Percentiles rank a stretch among this genome's conserved stretches.
These are phyloP conservation scores for Hylaeus volcanicus DNA, from an alignment of 1,140 invertebrate species.

Conservation along the genomic window DNA sequence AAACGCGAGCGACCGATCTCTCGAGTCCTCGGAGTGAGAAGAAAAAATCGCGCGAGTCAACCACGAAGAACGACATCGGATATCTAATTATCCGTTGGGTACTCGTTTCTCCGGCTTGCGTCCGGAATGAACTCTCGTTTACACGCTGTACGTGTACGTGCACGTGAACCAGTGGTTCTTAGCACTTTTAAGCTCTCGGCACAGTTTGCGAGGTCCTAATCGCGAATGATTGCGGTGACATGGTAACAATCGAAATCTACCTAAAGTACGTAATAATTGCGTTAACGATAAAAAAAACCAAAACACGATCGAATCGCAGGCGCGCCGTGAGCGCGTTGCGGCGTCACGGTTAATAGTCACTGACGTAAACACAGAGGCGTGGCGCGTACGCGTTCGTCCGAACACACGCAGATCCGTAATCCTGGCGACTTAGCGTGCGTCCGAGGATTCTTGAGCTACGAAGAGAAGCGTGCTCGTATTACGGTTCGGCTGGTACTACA, in stretches of 20 bases:
- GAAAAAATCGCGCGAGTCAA: conserved; percentile 37
- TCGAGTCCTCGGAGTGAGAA: conserved; percentile 31
- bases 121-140: conserved; percentile 42
- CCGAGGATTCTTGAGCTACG: conserved; percentile 22
- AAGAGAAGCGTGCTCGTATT: conserved; percentile 60
- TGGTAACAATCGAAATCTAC: too few species aligned
- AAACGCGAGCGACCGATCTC: background rate
- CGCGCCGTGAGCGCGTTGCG: too few species aligned
- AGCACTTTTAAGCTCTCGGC: too few species aligned
- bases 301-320: too few species aligned
- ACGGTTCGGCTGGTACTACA: conserved; percentile 72
- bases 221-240: too few species aligned
- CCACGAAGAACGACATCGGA: conserved; percentile 49
- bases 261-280: too few species aligned
- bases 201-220: too few species aligned
- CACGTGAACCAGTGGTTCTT: background rate
- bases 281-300: too few species aligned
- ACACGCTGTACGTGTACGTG: background rate
- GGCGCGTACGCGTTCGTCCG: background rate
- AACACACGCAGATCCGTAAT: conserved; percentile 23
- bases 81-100: conserved; percentile 57
- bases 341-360: too few species aligned
- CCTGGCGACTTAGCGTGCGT: conserved; percentile 20
- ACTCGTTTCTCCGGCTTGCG: conserved; percentile 59
- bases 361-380: background rate